phyloP scores from a whole-genome alignment of 1,140 invertebrate species.

The Heterodera carotae region DNA sequence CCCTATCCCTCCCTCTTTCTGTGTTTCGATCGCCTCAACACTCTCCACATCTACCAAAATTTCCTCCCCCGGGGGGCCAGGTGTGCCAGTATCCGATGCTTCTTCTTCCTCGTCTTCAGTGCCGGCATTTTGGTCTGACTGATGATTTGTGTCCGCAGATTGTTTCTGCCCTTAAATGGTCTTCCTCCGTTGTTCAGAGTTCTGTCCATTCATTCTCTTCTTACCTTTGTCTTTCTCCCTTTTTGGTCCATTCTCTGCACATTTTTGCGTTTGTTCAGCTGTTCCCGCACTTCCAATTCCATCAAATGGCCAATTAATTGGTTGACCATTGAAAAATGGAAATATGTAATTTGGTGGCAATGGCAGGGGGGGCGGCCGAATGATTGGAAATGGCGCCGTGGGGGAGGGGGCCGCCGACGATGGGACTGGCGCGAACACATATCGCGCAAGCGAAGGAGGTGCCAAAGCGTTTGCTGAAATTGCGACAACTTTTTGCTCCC shows the following conservation, averaged over 20 bases:
- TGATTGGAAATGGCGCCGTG: neutral
- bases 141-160: no score
- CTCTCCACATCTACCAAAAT: constrained; percentile 3
- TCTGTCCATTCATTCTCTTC: neutral
- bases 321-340: neutral
- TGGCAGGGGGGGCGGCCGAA: neutral
- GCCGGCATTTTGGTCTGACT: neutral
- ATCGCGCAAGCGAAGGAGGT: neutral
- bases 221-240: neutral
- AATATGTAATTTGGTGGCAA: neutral
- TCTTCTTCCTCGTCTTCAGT: neutral
- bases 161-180: neutral
- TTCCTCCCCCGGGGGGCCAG: neutral
- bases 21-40: neutral
- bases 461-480: neutral
- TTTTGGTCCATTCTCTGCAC: neutral
- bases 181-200: neutral
- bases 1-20: neutral
- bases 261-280: neutral
- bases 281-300: neutral
- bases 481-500: no score
- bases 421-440: neutral
- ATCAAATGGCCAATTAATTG: neutral
- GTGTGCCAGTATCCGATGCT: neutral
- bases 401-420: neutral